Conservation (phyloP, 2,797 vertebrate species). For the Neoniphon sammara region DNA sequence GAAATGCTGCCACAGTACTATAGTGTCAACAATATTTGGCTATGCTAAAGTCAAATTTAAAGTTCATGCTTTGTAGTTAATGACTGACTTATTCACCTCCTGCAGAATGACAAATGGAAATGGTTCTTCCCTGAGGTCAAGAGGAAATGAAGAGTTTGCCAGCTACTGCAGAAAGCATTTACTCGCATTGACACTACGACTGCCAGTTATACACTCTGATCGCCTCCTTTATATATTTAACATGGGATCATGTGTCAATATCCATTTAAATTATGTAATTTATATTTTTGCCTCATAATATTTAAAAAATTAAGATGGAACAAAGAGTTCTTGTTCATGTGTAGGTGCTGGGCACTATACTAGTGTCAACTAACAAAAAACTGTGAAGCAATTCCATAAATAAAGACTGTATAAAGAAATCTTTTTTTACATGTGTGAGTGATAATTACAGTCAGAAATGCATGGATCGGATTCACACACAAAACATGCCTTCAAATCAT, state of each 20-base stretch:
- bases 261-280: background rate
- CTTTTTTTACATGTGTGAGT: no score
- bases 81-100: slow-evolving; percentile 38
- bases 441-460: background rate
- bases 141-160: slow-evolving; percentile 77
- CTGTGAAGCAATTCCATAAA: background rate
- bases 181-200: slow-evolving; percentile 62
- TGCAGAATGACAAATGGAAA: slow-evolving; percentile 86
- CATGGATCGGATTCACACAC: no score
- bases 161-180: slow-evolving; percentile 36
- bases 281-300: slow-evolving; percentile 52
- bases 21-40: background rate
- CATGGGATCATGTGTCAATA: background rate
- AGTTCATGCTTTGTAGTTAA: slow-evolving; percentile 4
- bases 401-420: background rate
- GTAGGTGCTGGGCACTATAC: slow-evolving; percentile 4
- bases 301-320: slow-evolving; percentile 22
- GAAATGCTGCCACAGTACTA: background rate
- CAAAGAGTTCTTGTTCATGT: background rate
- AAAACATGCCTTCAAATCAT: no score
- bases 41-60: background rate
- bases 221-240: slow-evolving; percentile 4
- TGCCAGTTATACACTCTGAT: slow-evolving; percentile 3
- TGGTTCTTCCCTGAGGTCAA: slow-evolving; percentile 83
- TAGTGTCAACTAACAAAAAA: background rate